Base-by-base conservation (phyloP, 2,113 vertebrate genomes). In the Saccopteryx leptura region DNA sequence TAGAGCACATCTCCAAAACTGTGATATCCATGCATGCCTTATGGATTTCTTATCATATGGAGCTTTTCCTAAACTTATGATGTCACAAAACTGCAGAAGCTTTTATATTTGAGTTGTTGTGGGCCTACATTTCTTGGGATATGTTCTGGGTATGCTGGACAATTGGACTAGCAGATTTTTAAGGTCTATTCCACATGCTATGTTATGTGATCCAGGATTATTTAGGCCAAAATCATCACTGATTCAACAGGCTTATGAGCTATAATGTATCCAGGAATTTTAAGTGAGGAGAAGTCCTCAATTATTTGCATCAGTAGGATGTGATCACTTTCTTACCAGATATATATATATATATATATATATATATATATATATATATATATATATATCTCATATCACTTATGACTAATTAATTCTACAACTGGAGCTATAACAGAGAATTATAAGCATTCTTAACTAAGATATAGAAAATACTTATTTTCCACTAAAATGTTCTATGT, bases 381-480 rank as follows among this genome's bases (percentile, higher is more conserved):
- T 65, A 85, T 68, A 85, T 68, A 26, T 54, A 50, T 10, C 60
- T 88, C n/a, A 95, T 3, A 58, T 74, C 1, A 78, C 31, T 78
- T 78, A 76, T 39, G 24, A 86, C 24, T 76, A 72, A 80, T 72
- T 90, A 81, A 76, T 75, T 88, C 71, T 85, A 17, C 48, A 96
- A 31, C 39, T 88, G 50, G 78, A 93, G 4, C 23, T 56, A 2
- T 54, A 61, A 84, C 39, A 69, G 33, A 33, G 54, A 79, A 93
- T 91, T 63, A 75, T n/a, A 96, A 85, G 39, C 91, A 83, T 87
- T 9, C 2, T 79, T 86, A 28, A 6, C 15, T 46, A 93, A 89
- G 5, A 80, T 92, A 39, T 58, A n/a, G 5, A 58, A 91, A 91
- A 69, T 11, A 91, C 48, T 52, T 23, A 91, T 92, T 96, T 90